Percentiles rank a stretch among this genome's conserved stretches.
Conservation (phyloP, 2,888 invertebrate species). For the Gasteruption jaculator region DNA sequence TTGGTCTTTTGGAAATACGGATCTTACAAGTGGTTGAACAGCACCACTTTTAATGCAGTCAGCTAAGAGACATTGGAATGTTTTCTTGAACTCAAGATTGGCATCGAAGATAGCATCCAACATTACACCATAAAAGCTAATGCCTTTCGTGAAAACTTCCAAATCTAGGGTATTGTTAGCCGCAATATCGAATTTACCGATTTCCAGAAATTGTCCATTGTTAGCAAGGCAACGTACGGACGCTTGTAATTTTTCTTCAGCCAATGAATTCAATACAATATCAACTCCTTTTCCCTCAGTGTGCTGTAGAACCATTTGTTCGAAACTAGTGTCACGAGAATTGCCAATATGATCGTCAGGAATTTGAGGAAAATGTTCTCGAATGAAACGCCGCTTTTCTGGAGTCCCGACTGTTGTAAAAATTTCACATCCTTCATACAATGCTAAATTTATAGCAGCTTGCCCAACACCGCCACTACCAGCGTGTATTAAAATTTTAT, state of each 20-base stretch:
- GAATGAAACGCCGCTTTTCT: slow-evolving; percentile 57
- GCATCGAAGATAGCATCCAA: slow-evolving; percentile 64
- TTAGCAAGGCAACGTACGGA: slow-evolving; percentile 60
- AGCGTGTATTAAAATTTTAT: slow-evolving; percentile 48
- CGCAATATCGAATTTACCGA: slow-evolving; percentile 79
- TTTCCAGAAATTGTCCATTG: slow-evolving; percentile 74
- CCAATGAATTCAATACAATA: slow-evolving; percentile 83
- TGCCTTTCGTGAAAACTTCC: slow-evolving; percentile 66
- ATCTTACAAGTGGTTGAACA: slow-evolving; percentile 65
- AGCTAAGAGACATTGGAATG: slow-evolving; percentile 59
- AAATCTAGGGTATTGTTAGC: slow-evolving; percentile 63
- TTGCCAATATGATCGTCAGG: slow-evolving; percentile 69
- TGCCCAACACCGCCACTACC: slow-evolving; percentile 63
- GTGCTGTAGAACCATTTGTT: slow-evolving; percentile 70
- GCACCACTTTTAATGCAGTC: slow-evolving; percentile 64
- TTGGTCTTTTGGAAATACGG: slow-evolving; percentile 62
- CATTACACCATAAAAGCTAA: slow-evolving; percentile 74
- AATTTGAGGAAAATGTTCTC: slow-evolving; percentile 54
- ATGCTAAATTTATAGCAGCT: slow-evolving; percentile 62
- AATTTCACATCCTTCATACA: slow-evolving; percentile 58
- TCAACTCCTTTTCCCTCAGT: slow-evolving; percentile 86
- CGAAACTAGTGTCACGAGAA: slow-evolving; percentile 79
- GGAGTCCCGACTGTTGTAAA: slow-evolving; percentile 61
- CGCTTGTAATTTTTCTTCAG: slow-evolving; percentile 84
- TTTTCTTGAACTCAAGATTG: too few species aligned